Percentiles rank a stretch among this genome's conserved stretches.
phyloP scores from a whole-genome alignment of 1,140 invertebrate genomes.

The Drosophila erecta region DNA sequence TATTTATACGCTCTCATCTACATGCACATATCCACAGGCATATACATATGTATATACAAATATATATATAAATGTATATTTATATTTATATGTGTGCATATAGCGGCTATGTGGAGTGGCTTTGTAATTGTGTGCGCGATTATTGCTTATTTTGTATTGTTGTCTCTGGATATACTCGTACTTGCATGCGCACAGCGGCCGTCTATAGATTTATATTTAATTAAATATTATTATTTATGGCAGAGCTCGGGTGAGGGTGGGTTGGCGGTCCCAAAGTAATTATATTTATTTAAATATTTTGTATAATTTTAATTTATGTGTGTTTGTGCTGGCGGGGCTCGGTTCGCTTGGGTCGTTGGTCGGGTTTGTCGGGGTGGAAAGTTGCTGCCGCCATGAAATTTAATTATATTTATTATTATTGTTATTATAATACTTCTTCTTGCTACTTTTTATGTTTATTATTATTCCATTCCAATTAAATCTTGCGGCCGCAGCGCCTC shows the following conservation, averaged over 20 bases:
- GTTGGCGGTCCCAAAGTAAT: conserved; percentile 49
- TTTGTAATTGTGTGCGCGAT: conserved; percentile 45
- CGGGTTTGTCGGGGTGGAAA: conserved; percentile 22
- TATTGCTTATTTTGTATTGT: conserved; percentile 65
- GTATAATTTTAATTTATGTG: conserved; percentile 52
- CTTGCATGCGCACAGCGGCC: conserved; percentile 39
- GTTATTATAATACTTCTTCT: conserved; percentile 71
- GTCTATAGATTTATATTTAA: conserved; percentile 76
- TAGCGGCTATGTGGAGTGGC: conserved; percentile 17
- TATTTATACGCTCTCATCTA: conserved; percentile 17
- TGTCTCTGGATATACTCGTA: conserved; percentile 45
- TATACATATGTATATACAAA: background rate
- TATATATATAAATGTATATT: background rate
- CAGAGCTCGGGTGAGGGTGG: conserved; percentile 13
- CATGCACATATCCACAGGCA: conserved; percentile 1
- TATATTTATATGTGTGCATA: background rate
- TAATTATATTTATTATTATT: conserved; percentile 83
- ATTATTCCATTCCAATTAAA: conserved; percentile 83
- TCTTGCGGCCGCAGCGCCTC: conserved; percentile 56
- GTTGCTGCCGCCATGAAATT: conserved; percentile 61
- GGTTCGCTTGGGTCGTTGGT: background rate
- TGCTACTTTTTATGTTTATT: conserved; percentile 75
- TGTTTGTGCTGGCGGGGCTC: conserved; percentile 4
- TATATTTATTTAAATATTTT: conserved; percentile 78
- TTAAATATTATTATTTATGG: conserved; percentile 83